These are phyloP conservation scores for Drosophila vallismaia DNA, from an alignment of 2,888 invertebrate genomes.

Conservation along the genomic window DNA sequence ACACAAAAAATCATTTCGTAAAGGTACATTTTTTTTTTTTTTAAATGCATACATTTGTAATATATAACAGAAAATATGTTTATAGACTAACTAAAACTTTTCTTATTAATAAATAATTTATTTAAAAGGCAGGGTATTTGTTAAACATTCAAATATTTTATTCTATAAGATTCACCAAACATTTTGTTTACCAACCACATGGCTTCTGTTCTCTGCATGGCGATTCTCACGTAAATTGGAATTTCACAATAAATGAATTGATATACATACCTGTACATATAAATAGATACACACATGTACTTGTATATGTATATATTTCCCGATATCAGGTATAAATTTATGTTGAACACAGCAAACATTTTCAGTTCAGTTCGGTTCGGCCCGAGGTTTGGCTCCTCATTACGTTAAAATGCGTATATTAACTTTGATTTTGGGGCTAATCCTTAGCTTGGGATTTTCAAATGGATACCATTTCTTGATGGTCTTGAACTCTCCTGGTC, in stretches of 20 bases:
- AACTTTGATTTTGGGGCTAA: slow-evolving; percentile 9
- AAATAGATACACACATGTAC: neutral
- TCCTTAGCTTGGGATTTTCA: slow-evolving; percentile 1
- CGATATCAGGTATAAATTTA: slow-evolving; percentile 17
- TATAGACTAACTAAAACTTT: too few species aligned
- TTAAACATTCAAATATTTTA: neutral
- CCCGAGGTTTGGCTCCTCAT: neutral
- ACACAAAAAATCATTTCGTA: too few species aligned
- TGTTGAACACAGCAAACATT: slow-evolving; percentile 5
- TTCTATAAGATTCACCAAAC: neutral
- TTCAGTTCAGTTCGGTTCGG: slow-evolving; percentile 17
- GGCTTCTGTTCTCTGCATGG: slow-evolving; percentile 3
- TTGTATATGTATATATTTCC: neutral
- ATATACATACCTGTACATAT: neutral
- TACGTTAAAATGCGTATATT: slow-evolving; percentile 20
- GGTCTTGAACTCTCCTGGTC: slow-evolving; percentile 57
- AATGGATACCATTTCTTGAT: slow-evolving; percentile 53
- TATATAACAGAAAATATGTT: too few species aligned
- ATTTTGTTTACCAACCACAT: slow-evolving; percentile 3
- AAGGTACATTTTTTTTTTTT: too few species aligned
- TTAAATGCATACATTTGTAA: too few species aligned
- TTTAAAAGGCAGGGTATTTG: neutral
- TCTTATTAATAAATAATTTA: neutral
- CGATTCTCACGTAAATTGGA: slow-evolving; percentile 6
- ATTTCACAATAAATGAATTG: slow-evolving; percentile 28